Conservation (phyloP, 37 sponge, comb jelly and placozoan genomes). For the Spongilla lacustris region DNA sequence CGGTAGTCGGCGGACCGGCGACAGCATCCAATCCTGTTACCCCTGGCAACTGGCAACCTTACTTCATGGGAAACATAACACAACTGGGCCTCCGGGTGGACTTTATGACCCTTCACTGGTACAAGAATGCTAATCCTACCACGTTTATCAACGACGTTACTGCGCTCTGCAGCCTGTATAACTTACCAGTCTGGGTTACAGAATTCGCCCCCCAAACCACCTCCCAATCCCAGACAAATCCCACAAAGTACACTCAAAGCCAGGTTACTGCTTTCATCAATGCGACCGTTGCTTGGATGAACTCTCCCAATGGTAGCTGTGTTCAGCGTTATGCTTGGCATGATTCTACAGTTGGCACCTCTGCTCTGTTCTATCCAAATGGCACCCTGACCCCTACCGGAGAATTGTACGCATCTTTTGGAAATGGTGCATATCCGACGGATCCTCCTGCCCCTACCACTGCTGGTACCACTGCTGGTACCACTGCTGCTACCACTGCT, state of each 20-base stretch:
- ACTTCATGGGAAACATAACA: not conserved
- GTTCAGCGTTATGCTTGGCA: not conserved
- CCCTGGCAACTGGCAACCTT: not conserved
- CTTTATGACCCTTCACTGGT: not conserved
- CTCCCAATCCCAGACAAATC: not conserved
- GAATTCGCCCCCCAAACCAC: not conserved
- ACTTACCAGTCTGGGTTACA: not conserved
- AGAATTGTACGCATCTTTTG: not conserved
- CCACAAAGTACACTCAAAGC: not conserved
- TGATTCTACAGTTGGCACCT: not conserved
- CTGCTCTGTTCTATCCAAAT: not conserved
- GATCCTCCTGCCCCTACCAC: not conserved
- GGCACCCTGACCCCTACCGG: not conserved
- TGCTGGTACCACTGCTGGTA: not conserved
- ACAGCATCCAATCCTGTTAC: not conserved
- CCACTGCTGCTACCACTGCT: not conserved
- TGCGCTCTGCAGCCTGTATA: not conserved
- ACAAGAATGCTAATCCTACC: not conserved
- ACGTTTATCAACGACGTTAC: not conserved
- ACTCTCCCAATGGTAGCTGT: not conserved
- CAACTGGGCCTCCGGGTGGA: not conserved
- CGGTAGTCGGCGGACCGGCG: not conserved
- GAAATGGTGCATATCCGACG: not conserved
- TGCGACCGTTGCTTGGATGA: not conserved
- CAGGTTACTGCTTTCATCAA: not conserved